These are phyloP conservation scores for Pterois miles DNA, from an alignment of 2,797 vertebrate species.

Conservation along the genomic window DNA sequence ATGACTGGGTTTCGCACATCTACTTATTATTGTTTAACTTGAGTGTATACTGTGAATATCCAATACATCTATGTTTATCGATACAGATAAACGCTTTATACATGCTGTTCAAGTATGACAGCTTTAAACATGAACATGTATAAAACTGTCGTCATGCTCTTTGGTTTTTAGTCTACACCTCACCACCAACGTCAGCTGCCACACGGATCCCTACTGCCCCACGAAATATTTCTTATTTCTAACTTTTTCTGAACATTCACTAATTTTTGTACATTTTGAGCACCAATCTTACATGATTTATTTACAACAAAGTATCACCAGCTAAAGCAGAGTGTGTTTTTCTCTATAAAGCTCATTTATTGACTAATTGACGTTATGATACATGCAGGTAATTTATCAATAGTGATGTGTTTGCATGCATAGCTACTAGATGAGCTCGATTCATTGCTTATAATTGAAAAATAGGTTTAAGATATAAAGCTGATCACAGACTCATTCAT, in stretches of 20 bases:
- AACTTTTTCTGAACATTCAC: background rate
- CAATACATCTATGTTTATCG: background rate
- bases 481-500: background rate
- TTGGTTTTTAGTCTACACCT: background rate
- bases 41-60: background rate
- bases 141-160: background rate
- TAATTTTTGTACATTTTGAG: background rate
- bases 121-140: background rate
- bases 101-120: no score
- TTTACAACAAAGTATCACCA: background rate
- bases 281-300: background rate
- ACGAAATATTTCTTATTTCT: background rate
- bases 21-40: background rate
- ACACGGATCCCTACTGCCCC: background rate
- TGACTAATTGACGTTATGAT: background rate
- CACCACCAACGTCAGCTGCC: background rate
- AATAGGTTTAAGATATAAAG: background rate
- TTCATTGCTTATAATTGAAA: background rate
- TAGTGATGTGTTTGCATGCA: background rate
- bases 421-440: background rate
- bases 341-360: background rate
- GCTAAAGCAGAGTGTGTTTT: background rate
- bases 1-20: slow-evolving; percentile 11
- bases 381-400: background rate
- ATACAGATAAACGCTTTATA: no score